A percentile compares a stretch with the other conserved stretches of the same genome.
phyloP scores from a whole-genome alignment of 2,113 vertebrate genomes.

The Cyprinus carpio region DNA sequence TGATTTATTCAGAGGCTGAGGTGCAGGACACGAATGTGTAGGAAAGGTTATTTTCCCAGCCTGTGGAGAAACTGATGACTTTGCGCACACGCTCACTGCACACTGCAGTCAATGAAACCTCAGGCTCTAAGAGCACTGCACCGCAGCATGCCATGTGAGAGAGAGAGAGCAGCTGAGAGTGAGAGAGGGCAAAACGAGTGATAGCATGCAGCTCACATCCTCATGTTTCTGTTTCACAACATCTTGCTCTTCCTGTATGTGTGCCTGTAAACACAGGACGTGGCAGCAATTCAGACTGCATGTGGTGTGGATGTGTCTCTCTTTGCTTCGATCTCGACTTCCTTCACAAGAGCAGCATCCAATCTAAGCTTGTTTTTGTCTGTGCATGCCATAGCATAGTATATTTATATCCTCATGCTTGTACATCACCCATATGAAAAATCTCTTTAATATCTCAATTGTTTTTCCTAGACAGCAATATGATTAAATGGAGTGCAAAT shows the following conservation, averaged over 20 bases:
- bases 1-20: constrained; percentile 50
- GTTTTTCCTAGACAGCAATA: not conserved
- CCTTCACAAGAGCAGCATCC: not conserved
- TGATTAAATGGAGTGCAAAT: not conserved
- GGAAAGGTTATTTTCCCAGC: constrained; percentile 50
- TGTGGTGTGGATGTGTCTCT: constrained; percentile 9
- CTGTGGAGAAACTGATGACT: constrained; percentile 53
- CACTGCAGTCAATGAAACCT: constrained; percentile 57
- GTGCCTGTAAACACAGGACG: constrained; percentile 46
- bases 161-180: not conserved
- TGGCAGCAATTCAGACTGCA: constrained; percentile 50
- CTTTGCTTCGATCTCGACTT: constrained; percentile 14
- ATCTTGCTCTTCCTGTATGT: constrained; percentile 19
- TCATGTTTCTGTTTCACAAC: constrained; percentile 28
- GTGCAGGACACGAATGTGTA: constrained; percentile 40
- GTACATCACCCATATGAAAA: not conserved
- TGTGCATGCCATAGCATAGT: not conserved
- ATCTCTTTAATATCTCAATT: not conserved
- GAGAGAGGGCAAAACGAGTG: not conserved
- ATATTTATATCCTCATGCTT: not conserved
- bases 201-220: constrained; percentile 23
- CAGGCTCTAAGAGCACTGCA: not conserved
- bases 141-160: not conserved
- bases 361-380: constrained; percentile 10
- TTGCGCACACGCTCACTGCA: constrained; percentile 39